Conservation (phyloP, 2,797 vertebrate species). For the Phaenicophaeus curvirostris region DNA sequence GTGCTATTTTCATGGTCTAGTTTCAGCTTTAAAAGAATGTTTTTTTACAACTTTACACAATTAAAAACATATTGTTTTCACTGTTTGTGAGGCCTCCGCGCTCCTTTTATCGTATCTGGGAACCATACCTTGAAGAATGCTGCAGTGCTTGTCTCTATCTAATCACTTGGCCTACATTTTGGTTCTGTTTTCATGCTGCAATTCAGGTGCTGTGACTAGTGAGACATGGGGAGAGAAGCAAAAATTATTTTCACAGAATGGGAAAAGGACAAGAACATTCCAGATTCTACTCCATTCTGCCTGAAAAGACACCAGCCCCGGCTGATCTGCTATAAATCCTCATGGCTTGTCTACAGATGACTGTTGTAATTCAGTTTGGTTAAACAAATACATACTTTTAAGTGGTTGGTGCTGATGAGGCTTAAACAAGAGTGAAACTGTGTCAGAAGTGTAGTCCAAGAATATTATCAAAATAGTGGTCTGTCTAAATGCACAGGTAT, state of each 20-base stretch:
- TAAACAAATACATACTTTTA: neutral
- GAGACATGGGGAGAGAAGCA: neutral
- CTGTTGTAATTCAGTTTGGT: neutral
- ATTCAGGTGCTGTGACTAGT: neutral
- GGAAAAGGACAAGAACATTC: neutral
- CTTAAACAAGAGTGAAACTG: neutral
- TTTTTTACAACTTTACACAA: neutral
- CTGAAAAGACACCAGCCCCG: neutral
- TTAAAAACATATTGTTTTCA: neutral
- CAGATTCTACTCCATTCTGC: neutral
- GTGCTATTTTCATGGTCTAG: neutral
- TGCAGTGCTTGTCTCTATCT: neutral
- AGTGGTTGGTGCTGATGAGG: neutral
- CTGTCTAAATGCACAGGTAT: neutral
- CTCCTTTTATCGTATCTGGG: neutral
- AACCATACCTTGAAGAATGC: neutral
- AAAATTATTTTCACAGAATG: neutral
- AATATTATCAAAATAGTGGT: neutral
- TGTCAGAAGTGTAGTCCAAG: neutral
- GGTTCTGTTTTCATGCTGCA: neutral
- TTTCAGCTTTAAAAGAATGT: neutral
- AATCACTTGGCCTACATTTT: neutral
- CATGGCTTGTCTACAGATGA: neutral
- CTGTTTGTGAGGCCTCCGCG: neutral
- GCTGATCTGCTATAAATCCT: neutral